Conservation (phyloP, 2,797 vertebrate species). For the Phrynocephalus guinanensis region DNA sequence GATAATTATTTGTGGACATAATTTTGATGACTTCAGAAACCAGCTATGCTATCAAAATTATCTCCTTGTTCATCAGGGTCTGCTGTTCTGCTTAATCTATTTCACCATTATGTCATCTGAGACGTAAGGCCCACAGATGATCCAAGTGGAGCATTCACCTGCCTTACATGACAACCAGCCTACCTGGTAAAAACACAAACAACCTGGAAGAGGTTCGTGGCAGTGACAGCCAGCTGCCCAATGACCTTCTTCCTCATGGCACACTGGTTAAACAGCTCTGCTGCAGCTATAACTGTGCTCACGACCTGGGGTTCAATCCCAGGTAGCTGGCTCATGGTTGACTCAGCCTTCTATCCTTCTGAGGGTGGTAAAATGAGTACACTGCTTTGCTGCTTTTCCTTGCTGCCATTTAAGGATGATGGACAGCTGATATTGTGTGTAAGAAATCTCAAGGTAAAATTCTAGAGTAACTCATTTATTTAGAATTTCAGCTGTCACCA, state of each 20-base stretch:
- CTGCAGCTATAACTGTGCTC: no score
- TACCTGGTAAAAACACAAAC: neutral
- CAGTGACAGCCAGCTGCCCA: neutral
- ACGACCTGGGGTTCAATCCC: no score
- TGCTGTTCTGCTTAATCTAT: no score
- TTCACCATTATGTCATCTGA: neutral
- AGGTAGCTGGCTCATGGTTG: no score
- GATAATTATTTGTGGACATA: neutral
- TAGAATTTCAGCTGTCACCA: no score
- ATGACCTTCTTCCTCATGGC: no score
- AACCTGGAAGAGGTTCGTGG: neutral
- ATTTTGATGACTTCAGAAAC: neutral
- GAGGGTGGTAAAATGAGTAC: no score
- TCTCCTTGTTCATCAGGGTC: neutral
- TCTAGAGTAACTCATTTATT: no score
- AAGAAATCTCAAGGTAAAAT: no score
- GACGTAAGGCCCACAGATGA: neutral
- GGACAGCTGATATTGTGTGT: no score
- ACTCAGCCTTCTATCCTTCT: no score
- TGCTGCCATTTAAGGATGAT: neutral
- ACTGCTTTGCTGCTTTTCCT: neutral
- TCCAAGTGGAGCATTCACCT: neutral
- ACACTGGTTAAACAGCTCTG: no score
- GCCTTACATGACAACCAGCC: neutral
- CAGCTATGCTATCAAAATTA: neutral